Percentiles rank a stretch among this genome's conserved stretches.
phyloP scores from a whole-genome alignment of 2,113 vertebrate genomes.

The Percopsis transmontana region DNA sequence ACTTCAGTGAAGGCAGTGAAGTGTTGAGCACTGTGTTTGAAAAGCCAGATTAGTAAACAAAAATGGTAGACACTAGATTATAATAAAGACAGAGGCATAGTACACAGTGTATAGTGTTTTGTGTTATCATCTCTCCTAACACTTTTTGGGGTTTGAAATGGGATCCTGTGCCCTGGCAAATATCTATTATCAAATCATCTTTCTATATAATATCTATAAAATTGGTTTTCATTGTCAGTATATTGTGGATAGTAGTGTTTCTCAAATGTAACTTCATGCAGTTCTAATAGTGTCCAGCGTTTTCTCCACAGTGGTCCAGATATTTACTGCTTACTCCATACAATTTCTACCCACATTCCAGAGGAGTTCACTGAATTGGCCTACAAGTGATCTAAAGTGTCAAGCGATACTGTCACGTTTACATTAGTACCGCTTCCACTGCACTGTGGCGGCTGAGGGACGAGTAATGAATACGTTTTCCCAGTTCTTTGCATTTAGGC shows the following conservation, averaged over 20 bases:
- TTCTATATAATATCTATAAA: too few relatives aligned
- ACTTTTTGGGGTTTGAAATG: too few relatives aligned
- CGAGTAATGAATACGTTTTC: constrained; percentile 36
- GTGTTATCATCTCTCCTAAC: too few relatives aligned
- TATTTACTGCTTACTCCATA: background rate
- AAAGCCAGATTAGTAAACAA: background rate
- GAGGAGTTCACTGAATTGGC: background rate
- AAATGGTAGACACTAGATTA: background rate
- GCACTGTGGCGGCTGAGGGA: background rate
- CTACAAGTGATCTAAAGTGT: background rate
- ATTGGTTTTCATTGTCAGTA: too few relatives aligned
- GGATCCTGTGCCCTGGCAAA: too few relatives aligned
- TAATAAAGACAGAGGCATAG: background rate
- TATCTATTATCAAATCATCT: too few relatives aligned
- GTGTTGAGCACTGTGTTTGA: background rate
- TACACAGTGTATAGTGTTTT: background rate
- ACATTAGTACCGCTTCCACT: background rate
- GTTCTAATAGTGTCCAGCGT: background rate
- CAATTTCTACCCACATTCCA: background rate
- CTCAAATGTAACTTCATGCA: background rate
- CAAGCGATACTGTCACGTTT: background rate
- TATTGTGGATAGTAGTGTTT: too few relatives aligned
- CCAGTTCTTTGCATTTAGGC: constrained; percentile 48
- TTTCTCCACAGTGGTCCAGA: background rate
- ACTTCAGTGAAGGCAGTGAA: background rate